phyloP scores from a whole-genome alignment of 1,140 invertebrate genomes.

The Heliconius eleuchia region DNA sequence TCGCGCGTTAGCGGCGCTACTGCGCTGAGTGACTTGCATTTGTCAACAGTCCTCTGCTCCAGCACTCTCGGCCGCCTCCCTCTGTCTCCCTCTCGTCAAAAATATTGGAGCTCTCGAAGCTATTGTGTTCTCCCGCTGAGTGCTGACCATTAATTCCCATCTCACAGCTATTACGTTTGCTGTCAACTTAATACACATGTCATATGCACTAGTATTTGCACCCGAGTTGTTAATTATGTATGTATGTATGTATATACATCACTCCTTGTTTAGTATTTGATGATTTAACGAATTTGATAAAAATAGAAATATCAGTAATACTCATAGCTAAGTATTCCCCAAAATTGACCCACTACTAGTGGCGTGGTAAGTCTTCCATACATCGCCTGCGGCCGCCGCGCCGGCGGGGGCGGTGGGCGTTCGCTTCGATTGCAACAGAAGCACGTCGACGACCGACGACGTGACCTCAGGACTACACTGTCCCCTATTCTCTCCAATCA shows the following conservation, averaged over 20 bases:
- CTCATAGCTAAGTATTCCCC: not conserved
- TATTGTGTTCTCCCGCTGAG: slow-evolving; percentile 25
- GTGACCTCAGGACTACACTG: not conserved
- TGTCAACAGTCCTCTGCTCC: not conserved
- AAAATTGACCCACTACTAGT: not conserved
- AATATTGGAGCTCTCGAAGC: slow-evolving; percentile 19
- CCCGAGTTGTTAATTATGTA: too few relatives aligned
- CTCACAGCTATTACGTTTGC: slow-evolving; percentile 9
- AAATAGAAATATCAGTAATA: too few relatives aligned
- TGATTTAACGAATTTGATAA: too few relatives aligned
- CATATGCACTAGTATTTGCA: slow-evolving; percentile 14
- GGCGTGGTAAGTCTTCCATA: too few relatives aligned
- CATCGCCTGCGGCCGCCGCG: too few relatives aligned
- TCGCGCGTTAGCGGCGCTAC: not conserved
- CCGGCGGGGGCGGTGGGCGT: not conserved
- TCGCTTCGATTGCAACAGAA: not conserved
- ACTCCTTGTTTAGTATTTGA: too few relatives aligned
- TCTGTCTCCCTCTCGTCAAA: not conserved
- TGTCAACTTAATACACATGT: slow-evolving; percentile 16
- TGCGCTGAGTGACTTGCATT: slow-evolving; percentile 22
- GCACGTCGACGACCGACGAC: not conserved
- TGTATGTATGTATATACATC: too few relatives aligned
- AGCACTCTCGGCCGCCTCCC: not conserved
- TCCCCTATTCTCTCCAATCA: slow-evolving; percentile 5
- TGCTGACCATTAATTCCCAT: slow-evolving; percentile 20